phyloP scores from a whole-genome alignment of 2,113 vertebrate species.

The Pteropus alecto region DNA sequence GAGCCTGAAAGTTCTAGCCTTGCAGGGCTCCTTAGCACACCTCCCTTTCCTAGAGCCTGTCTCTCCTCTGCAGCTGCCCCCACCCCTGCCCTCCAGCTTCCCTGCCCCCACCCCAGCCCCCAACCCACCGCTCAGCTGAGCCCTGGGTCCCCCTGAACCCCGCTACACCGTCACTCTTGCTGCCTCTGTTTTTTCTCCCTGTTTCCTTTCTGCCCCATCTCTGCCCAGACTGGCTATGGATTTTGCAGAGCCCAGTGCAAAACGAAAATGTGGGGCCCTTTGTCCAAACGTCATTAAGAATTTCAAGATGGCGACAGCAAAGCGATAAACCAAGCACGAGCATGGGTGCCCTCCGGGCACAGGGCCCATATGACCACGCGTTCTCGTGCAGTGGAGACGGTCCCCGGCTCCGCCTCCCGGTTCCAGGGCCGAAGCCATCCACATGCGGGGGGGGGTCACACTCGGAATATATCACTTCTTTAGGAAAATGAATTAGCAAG shows the following conservation, averaged over 20 bases:
- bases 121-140: too few relatives aligned
- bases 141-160: background rate
- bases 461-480: background rate
- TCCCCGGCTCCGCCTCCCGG: background rate
- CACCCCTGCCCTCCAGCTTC: background rate
- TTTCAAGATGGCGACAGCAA: background rate
- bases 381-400: background rate
- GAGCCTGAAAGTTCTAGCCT: background rate
- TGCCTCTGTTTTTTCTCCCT: background rate
- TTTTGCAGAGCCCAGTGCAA: background rate
- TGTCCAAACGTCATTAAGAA: background rate
- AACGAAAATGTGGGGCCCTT: background rate
- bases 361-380: rapidly evolving
- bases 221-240: background rate
- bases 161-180: background rate
- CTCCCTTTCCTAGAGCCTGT: background rate
- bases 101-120: too few relatives aligned
- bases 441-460: background rate
- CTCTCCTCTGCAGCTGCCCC: background rate
- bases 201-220: background rate
- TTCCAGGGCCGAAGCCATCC: background rate
- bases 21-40: background rate
- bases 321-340: background rate
- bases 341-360: background rate
- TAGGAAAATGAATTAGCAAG: background rate